phyloP scores from a whole-genome alignment of 2,797 vertebrate genomes.

The Galago senegalensis region DNA sequence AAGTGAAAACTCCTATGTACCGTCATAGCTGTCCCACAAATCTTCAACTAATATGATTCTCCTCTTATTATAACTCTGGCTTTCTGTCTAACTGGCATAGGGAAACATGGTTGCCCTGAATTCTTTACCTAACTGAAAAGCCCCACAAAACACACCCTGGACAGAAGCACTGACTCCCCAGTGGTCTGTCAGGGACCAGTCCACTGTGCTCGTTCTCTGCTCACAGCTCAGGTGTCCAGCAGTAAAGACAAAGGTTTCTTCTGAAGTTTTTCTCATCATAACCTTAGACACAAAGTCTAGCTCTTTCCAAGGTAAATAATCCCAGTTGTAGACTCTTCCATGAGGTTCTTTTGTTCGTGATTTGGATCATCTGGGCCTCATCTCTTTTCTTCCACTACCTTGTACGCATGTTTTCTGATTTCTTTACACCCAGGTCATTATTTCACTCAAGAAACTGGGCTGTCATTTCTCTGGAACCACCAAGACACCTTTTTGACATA shows the following conservation, averaged over 20 bases:
- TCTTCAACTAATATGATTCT: neutral
- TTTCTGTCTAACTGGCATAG: constrained; percentile 14
- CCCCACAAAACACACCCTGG: neutral
- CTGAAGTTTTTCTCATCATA: neutral
- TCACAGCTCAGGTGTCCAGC: neutral
- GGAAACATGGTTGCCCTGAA: neutral
- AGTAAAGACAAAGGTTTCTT: neutral
- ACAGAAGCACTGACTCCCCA: neutral
- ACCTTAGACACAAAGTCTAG: neutral
- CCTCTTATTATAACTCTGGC: neutral
- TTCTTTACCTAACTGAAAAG: neutral
- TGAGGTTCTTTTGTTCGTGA: neutral
- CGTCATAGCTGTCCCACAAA: neutral
- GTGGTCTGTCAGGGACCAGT: neutral
- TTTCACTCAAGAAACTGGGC: neutral
- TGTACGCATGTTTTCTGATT: neutral
- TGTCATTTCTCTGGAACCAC: neutral
- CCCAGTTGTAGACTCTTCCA: neutral
- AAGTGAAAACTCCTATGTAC: neutral
- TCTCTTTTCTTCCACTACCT: neutral
- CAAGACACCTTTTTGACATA: neutral
- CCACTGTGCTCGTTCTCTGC: neutral
- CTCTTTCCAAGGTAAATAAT: neutral
- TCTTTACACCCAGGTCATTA: neutral
- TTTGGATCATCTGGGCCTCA: neutral